phyloP scores from a whole-genome alignment of 2,797 vertebrate species.

The Mormyrops attenuatus region DNA sequence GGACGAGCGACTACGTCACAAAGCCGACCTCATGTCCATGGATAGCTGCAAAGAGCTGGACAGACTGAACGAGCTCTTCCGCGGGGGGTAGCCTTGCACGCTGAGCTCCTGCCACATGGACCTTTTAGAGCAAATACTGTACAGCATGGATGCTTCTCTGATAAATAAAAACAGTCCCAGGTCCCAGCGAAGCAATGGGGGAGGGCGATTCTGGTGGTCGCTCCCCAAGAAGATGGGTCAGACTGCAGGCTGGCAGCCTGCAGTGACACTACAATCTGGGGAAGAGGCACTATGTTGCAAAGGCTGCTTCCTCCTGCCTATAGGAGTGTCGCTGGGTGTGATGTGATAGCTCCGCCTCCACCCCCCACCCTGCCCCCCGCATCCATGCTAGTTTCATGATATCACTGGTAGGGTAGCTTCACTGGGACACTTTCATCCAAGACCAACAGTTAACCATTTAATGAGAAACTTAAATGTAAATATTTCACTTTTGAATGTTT shows the following conservation, averaged over 20 bases:
- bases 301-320: not conserved
- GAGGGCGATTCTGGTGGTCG: slow-evolving; percentile 21
- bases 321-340: not conserved
- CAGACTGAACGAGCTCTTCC: slow-evolving; percentile 85
- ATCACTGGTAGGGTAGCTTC: not conserved
- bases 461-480: slow-evolving; percentile 46
- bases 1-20: slow-evolving; percentile 84
- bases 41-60: slow-evolving; percentile 94
- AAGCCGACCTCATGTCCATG: slow-evolving; percentile 91
- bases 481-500: slow-evolving; percentile 64
- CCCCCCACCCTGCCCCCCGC: not conserved
- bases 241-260: slow-evolving; percentile 26
- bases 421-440: not conserved
- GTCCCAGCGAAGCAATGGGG: not conserved
- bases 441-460: slow-evolving; percentile 33
- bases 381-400: not conserved
- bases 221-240: slow-evolving; percentile 13
- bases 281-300: slow-evolving; percentile 16
- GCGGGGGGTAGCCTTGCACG: slow-evolving; percentile 73
- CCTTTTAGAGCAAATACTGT: slow-evolving; percentile 29
- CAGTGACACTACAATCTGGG: not conserved
- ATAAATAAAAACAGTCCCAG: slow-evolving; percentile 20
- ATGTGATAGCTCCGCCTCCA: not conserved
- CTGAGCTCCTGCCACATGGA: slow-evolving; percentile 39
- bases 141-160: slow-evolving; percentile 49